These are phyloP conservation scores for Pitangus sulphuratus DNA, from an alignment of 2,797 vertebrate genomes.

Conservation along the genomic window DNA sequence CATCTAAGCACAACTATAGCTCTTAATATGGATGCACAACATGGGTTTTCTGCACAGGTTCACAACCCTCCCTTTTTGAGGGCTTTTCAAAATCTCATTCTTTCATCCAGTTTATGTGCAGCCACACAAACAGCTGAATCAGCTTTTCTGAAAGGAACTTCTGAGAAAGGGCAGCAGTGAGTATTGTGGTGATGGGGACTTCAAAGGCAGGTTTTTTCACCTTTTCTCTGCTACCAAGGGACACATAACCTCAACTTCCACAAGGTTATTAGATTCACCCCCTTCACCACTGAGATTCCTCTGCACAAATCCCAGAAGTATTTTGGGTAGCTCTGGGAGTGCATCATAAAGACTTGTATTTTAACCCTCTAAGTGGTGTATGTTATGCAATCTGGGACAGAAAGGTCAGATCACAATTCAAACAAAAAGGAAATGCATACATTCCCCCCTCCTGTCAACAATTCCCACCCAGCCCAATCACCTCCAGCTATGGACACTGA, in stretches of 20 bases:
- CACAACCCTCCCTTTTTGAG: neutral
- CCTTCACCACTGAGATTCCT: neutral
- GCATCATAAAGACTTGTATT: neutral
- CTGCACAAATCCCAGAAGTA: neutral
- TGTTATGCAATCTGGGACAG: neutral
- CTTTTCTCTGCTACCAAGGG: neutral
- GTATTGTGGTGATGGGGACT: neutral
- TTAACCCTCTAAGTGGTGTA: neutral
- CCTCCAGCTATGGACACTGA: neutral
- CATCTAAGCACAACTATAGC: neutral
- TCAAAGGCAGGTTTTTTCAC: neutral
- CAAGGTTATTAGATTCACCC: neutral
- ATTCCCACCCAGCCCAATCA: neutral
- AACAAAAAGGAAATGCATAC: neutral
- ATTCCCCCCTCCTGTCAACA: accelerated
- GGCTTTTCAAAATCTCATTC: neutral
- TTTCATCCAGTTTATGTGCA: neutral
- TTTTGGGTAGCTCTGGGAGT: neutral
- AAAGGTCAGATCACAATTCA: neutral
- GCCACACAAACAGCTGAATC: neutral
- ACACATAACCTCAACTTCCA: neutral
- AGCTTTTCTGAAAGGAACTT: neutral
- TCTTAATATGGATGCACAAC: neutral
- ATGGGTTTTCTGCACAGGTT: neutral
- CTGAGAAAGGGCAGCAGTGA: neutral